A percentile compares a stretch with the other conserved stretches of the same genome.
Evolutionary conservation across 2,888 invertebrate species (phyloP).

Genomic region (Galerucella pusilla): DNA sequence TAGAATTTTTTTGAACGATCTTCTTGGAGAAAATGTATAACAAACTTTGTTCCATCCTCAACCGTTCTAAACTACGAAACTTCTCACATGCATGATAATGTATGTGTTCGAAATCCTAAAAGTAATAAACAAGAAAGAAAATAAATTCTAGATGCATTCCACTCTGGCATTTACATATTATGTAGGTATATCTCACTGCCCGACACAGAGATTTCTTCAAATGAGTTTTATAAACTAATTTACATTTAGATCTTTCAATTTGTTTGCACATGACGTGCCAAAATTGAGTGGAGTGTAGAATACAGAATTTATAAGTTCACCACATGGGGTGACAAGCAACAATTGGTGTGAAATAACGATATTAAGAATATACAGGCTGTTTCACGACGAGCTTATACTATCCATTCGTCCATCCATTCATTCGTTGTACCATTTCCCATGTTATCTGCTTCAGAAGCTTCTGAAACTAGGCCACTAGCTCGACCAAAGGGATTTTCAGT

Average conservation of each 20-base stretch:
- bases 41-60: not conserved
- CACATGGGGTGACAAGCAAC: no score
- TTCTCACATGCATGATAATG: not conserved
- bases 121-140: not conserved
- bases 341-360: no score
- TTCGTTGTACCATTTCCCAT: no score
- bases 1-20: not conserved
- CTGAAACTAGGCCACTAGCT: no score
- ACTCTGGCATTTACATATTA: not conserved
- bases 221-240: constrained; percentile 2
- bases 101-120: not conserved
- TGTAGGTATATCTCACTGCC: not conserved
- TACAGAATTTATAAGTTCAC: no score
- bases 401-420: no score
- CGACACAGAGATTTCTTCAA: not conserved
- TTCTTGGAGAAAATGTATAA: not conserved
- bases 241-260: not conserved
- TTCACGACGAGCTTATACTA: no score
- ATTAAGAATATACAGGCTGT: no score
- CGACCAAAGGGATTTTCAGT: no score
- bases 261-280: not conserved
- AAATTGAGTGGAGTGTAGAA: no score
- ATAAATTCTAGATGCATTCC: not conserved
- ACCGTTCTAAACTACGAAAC: constrained; percentile 4
- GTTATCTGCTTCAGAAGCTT: no score